A percentile compares a stretch with the other conserved stretches of the same genome.
Conservation (phyloP, 2,888 invertebrate species). For the Cantharis nigra region DNA sequence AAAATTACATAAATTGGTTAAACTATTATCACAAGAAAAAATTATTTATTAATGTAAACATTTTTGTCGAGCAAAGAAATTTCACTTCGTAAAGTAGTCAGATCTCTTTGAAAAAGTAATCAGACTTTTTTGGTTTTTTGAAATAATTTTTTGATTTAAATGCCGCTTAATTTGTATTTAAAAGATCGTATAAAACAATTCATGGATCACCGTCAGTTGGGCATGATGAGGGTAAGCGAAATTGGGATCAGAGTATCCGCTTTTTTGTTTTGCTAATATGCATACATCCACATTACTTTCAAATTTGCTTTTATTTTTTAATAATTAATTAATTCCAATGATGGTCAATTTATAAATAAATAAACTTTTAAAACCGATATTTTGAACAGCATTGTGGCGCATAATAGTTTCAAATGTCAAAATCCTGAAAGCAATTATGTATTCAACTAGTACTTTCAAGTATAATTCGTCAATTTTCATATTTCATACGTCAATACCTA, state of each 20-base stretch:
- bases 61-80: not conserved
- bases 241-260: not conserved
- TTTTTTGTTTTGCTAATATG: not conserved
- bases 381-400: not conserved
- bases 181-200: constrained; percentile 2
- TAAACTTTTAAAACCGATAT: not conserved
- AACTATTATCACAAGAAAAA: constrained; percentile 13
- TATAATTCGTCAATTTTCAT: not conserved
- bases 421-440: not conserved
- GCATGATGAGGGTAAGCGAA: constrained; percentile 1
- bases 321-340: not conserved
- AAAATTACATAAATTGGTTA: constrained; percentile 20
- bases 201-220: not conserved
- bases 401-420: not conserved
- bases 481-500: not conserved
- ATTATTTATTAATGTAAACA: not conserved
- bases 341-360: not conserved
- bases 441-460: not conserved
- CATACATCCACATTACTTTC: not conserved
- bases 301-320: not conserved
- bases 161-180: not conserved
- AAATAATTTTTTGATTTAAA: not conserved
- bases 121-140: not conserved
- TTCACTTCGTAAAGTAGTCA: not conserved
- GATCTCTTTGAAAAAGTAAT: not conserved